Conservation (phyloP, 2,888 invertebrate genomes). For the Troilus luridus region DNA sequence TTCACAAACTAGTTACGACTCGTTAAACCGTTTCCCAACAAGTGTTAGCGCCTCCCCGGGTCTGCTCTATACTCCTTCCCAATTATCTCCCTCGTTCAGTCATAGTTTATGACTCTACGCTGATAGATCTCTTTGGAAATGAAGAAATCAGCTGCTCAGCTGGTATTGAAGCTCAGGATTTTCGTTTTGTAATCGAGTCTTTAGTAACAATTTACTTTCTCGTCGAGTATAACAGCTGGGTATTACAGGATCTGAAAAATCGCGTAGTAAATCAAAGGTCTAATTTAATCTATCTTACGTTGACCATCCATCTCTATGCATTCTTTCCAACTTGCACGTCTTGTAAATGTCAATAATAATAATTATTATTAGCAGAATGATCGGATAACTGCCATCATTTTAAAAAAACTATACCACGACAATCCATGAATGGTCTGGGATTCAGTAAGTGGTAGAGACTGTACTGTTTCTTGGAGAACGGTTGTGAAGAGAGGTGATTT, state of each 20-base stretch:
- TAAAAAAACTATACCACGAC: too few species aligned
- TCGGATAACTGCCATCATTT: too few species aligned
- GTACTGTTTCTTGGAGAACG: too few species aligned
- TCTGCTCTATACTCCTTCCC: not conserved
- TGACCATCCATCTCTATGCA: too few species aligned
- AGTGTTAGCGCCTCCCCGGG: not conserved
- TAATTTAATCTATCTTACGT: too few species aligned
- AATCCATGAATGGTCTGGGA: too few species aligned
- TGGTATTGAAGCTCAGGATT: not conserved
- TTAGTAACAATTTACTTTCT: not conserved
- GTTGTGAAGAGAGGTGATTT: too few species aligned
- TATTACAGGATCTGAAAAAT: not conserved
- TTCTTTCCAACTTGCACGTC: too few species aligned
- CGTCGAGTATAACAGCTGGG: not conserved
- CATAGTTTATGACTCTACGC: slow-evolving; percentile 4
- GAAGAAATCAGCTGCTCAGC: not conserved
- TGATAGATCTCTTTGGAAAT: slow-evolving; percentile 2
- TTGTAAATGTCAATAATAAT: too few species aligned
- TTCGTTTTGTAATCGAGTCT: not conserved
- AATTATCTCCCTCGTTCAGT: not conserved
- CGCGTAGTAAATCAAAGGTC: too few species aligned
- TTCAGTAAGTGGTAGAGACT: too few species aligned
- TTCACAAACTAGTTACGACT: not conserved
- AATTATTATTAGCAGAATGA: too few species aligned
- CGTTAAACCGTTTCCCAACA: not conserved